phyloP scores from a whole-genome alignment of 2,113 vertebrate species.

The Vulpes lagopus region DNA sequence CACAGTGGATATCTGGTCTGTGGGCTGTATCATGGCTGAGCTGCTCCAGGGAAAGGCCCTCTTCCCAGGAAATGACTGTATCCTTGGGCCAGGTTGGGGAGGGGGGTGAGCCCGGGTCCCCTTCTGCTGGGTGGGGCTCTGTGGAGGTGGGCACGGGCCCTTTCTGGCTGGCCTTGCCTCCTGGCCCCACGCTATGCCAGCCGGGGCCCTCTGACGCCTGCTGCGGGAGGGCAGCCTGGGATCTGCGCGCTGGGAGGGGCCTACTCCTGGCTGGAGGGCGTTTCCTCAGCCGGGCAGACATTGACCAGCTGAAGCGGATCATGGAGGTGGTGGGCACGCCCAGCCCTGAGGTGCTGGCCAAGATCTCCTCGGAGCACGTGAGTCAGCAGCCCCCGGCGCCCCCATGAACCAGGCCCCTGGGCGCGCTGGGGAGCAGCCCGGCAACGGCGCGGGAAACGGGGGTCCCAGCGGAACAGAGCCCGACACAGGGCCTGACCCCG shows the following conservation, averaged over 20 bases:
- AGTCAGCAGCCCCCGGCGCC: constrained; percentile 70
- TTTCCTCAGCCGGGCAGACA: constrained; percentile 93
- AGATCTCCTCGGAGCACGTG: constrained; percentile 98
- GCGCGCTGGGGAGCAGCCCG: not conserved
- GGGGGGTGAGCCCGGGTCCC: not conserved
- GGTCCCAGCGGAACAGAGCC: not conserved
- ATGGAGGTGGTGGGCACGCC: constrained; percentile 99
- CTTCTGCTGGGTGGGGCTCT: not conserved
- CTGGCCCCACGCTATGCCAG: not conserved
- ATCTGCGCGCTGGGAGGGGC: not conserved
- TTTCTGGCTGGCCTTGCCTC: not conserved
- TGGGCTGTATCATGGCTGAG: constrained; percentile 99
- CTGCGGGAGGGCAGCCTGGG: not conserved
- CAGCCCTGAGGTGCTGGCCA: constrained; percentile 95
- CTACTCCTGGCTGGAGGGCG: not conserved
- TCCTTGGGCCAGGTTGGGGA: constrained; percentile 88
- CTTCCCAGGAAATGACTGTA: constrained; percentile 98
- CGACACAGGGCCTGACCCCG: not conserved
- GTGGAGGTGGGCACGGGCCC: not conserved
- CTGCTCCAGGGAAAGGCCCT: constrained; percentile 97
- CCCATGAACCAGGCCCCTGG: not conserved
- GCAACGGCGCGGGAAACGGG: rapidly evolving
- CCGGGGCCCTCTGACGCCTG: not conserved
- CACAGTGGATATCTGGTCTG: constrained; percentile 99
- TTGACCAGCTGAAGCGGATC: constrained; percentile 98